phyloP scores from a whole-genome alignment of 2,888 invertebrate species.

The Diaphora mendica region DNA sequence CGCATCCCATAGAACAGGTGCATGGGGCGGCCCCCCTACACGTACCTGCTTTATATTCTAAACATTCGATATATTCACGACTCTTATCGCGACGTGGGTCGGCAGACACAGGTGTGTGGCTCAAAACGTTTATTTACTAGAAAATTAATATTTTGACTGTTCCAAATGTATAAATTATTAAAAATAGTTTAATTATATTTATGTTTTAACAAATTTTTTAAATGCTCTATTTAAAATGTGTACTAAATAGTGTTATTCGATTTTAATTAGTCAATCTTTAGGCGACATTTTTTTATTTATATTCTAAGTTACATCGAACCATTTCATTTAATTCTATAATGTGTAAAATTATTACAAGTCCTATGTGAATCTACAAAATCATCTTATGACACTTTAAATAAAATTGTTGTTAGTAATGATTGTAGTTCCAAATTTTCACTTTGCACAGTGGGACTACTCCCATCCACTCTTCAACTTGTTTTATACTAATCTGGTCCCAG shows the following conservation, averaged over 20 bases:
- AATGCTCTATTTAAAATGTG: not conserved
- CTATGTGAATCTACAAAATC: not conserved
- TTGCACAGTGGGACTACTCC: too few relatives aligned
- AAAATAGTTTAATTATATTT: conserved; percentile 1
- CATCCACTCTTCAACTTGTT: too few relatives aligned
- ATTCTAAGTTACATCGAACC: not conserved
- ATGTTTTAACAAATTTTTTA: not conserved
- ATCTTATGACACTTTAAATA: not conserved
- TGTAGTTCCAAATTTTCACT: not conserved
- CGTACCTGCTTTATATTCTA: conserved; percentile 12
- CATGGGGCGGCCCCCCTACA: conserved; percentile 38
- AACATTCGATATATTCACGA: conserved; percentile 23
- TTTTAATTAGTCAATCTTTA: not conserved
- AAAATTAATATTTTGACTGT: not conserved
- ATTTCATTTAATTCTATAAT: not conserved
- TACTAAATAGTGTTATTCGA: not conserved
- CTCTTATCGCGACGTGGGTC: conserved; percentile 9
- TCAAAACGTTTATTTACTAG: conserved; percentile 8
- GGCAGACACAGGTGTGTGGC: conserved; percentile 16
- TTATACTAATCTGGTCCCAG: too few relatives aligned
- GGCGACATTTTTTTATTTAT: not conserved
- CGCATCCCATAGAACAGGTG: conserved; percentile 89
- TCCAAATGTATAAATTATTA: not conserved
- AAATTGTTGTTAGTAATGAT: not conserved
- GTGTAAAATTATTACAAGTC: not conserved